phyloP scores from a whole-genome alignment of 2,797 vertebrate species.

The Sebastes nivosus region DNA sequence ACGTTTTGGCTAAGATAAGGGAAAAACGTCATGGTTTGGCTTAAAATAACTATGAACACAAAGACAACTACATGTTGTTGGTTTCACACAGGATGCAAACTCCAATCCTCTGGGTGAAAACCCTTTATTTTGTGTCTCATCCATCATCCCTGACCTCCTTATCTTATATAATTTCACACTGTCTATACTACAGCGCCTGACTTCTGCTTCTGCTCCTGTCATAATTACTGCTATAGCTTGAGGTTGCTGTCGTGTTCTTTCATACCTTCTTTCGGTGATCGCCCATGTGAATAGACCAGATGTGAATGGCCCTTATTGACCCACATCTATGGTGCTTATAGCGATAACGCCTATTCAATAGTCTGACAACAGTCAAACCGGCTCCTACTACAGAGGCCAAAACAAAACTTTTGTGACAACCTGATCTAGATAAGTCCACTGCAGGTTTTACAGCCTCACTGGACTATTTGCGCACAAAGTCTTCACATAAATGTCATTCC shows the following conservation, averaged over 20 bases:
- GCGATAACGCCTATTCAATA: background rate
- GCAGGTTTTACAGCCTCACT: background rate
- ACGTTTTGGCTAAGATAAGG: too few relatives aligned
- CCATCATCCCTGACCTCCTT: background rate
- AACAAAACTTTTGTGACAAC: constrained; percentile 25
- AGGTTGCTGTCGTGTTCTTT: background rate
- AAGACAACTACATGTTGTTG: background rate
- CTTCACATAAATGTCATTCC: background rate
- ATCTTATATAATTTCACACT: background rate
- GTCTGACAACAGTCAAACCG: background rate
- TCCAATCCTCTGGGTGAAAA: background rate
- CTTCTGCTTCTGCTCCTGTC: background rate
- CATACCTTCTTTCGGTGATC: background rate
- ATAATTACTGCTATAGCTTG: background rate
- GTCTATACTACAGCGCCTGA: background rate
- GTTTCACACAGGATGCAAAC: background rate
- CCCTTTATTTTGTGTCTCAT: background rate
- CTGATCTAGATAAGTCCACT: background rate
- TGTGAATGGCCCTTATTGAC: background rate
- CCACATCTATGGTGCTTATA: background rate
- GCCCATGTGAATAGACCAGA: background rate
- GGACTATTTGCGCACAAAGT: background rate
- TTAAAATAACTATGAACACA: background rate
- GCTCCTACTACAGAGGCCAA: constrained; percentile 17
- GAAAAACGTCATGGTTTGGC: background rate